These are phyloP conservation scores for Sinella curviseta DNA, from an alignment of 1,140 invertebrate genomes.

Conservation along the genomic window DNA sequence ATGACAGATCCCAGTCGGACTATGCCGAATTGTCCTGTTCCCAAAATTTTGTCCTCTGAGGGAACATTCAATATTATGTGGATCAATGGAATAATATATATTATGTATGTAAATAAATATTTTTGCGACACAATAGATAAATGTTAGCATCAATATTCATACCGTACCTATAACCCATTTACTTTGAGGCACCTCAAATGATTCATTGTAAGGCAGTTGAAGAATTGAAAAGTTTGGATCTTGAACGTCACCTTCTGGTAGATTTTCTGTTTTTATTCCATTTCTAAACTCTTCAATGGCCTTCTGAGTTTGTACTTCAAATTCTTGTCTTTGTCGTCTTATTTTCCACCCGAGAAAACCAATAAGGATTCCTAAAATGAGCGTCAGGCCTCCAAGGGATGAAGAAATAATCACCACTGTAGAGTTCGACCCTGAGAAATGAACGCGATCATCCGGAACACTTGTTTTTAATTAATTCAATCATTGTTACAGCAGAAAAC, in stretches of 20 bases:
- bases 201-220: not conserved
- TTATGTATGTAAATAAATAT: no score
- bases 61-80: no score
- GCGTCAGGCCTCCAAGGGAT: not conserved
- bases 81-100: no score
- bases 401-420: not conserved
- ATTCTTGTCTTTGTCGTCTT: not conserved
- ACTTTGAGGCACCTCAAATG: not conserved
- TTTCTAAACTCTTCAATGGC: slow-evolving; percentile 7
- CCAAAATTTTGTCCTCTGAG: slow-evolving; percentile 17
- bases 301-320: slow-evolving; percentile 19
- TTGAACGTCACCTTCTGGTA: not conserved
- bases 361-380: not conserved
- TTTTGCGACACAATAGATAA: no score
- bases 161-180: slow-evolving; percentile 2
- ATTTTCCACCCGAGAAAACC: not conserved
- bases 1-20: not conserved
- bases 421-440: not conserved
- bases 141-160: no score
- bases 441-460: no score
- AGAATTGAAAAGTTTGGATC: slow-evolving; percentile 4
- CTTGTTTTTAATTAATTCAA: no score
- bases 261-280: not conserved
- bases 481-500: no score
- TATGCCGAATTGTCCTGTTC: slow-evolving; percentile 6